Percentiles rank a stretch among this genome's conserved stretches.
Evolutionary conservation across 2,113 vertebrate species (phyloP).

Genomic region (Cacatua alba): DNA sequence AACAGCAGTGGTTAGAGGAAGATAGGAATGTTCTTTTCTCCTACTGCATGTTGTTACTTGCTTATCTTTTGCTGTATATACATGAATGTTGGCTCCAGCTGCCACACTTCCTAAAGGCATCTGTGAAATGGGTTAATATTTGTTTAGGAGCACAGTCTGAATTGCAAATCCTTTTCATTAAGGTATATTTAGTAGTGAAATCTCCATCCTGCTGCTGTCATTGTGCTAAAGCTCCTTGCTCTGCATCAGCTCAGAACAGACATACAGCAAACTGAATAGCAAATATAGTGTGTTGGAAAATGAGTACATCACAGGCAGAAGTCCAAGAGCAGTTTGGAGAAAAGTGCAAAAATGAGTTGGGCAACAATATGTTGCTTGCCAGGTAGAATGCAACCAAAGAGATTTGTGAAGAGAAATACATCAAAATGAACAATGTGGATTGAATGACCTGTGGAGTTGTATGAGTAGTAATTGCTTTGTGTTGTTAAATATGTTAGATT

Average conservation of each 20-base stretch:
- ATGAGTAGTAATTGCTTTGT: neutral
- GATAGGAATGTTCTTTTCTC: neutral
- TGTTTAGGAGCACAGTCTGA: neutral
- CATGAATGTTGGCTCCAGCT: neutral
- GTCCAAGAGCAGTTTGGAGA: neutral
- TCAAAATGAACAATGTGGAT: neutral
- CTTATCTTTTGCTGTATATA: neutral
- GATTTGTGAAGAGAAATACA: neutral
- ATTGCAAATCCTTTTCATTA: neutral
- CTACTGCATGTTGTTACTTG: neutral
- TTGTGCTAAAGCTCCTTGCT: neutral
- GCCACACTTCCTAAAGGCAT: neutral
- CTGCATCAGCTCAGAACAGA: neutral
- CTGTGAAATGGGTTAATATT: neutral
- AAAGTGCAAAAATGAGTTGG: neutral
- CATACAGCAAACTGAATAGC: neutral
- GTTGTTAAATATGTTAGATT: neutral
- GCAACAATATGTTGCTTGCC: neutral
- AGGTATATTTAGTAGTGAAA: neutral
- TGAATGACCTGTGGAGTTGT: neutral
- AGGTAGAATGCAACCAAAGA: neutral
- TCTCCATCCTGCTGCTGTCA: neutral
- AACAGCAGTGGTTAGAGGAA: neutral
- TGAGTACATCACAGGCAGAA: neutral
- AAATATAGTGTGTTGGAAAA: neutral